Evolutionary conservation across 2,797 vertebrate genomes (phyloP).

Genomic region (Sphenodon punctatus): DNA sequence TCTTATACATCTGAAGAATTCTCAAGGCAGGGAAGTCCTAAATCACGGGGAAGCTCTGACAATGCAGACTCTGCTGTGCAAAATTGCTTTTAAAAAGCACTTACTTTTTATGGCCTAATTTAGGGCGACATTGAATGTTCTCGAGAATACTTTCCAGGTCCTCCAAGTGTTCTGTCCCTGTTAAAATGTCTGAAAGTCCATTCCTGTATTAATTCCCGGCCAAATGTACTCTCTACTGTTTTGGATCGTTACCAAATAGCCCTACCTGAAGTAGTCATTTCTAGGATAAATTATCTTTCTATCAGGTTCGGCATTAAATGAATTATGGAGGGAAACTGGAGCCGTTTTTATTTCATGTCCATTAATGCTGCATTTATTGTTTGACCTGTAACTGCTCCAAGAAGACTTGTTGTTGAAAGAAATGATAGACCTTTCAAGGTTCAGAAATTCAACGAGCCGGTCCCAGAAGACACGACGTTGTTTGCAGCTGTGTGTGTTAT

Average conservation of each 20-base stretch:
- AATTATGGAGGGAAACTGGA: not conserved
- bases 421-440: not conserved
- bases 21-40: constrained; percentile 20
- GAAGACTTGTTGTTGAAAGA: not conserved
- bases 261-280: not conserved
- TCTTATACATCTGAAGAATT: constrained; percentile 10
- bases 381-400: constrained; percentile 24
- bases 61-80: constrained; percentile 35
- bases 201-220: constrained; percentile 35
- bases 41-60: constrained; percentile 59
- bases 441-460: not conserved
- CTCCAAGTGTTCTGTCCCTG: constrained; percentile 30
- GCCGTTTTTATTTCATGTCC: constrained; percentile 8
- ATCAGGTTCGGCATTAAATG: not conserved
- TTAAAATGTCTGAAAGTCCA: constrained; percentile 22
- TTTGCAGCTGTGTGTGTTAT: not conserved
- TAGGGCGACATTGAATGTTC: constrained; percentile 56
- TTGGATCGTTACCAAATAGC: constrained; percentile 41
- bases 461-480: rapidly evolving
- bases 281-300: constrained; percentile 24
- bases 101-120: constrained; percentile 75
- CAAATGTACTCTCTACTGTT: constrained; percentile 22
- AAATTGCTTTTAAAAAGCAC: constrained; percentile 73
- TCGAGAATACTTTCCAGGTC: constrained; percentile 38
- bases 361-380: not conserved